These are phyloP conservation scores for Carollia perspicillata DNA, from an alignment of 2,113 vertebrate genomes.

Conservation along the genomic window DNA sequence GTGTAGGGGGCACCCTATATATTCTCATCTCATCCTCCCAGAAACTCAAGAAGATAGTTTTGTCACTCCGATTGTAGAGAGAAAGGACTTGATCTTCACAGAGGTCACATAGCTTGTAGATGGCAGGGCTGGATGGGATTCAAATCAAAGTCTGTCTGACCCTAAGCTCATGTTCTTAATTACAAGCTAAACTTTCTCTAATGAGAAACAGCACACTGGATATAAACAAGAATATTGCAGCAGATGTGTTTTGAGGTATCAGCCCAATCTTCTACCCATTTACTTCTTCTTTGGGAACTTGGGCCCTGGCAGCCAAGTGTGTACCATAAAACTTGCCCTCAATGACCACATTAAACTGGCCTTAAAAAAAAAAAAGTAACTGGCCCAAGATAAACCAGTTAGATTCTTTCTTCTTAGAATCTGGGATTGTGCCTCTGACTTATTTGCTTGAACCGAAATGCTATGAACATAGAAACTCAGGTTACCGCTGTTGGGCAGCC, in stretches of 20 bases:
- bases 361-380: not conserved
- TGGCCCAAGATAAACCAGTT: not conserved
- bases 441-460: not conserved
- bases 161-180: not conserved
- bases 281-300: not conserved
- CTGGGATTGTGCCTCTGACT: not conserved
- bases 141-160: not conserved
- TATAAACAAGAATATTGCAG: not conserved
- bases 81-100: not conserved
- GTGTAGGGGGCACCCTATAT: not conserved
- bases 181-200: not conserved
- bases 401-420: not conserved
- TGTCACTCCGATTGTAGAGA: not conserved
- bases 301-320: not conserved
- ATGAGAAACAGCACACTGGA: not conserved
- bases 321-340: not conserved
- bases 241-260: not conserved
- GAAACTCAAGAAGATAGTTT: not conserved
- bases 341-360: not conserved
- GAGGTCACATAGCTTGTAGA: not conserved
- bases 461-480: not conserved
- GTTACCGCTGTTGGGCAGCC: not conserved
- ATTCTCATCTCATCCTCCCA: not conserved
- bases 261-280: not conserved
- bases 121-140: not conserved